These are phyloP conservation scores for Atopsyche davidsoni DNA, from an alignment of 1,140 invertebrate species.

Conservation along the genomic window DNA sequence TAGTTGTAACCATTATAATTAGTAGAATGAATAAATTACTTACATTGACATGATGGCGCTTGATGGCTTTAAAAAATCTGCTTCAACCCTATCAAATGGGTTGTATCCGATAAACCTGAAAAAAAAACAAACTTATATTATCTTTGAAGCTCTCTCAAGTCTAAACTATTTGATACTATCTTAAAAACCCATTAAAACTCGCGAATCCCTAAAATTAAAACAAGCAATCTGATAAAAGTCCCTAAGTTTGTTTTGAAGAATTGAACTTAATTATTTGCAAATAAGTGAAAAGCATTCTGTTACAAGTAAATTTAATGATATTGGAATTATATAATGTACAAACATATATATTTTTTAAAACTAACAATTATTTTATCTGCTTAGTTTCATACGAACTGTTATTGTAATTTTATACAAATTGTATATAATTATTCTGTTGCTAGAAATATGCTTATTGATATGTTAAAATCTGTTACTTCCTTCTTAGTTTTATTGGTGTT, in stretches of 20 bases:
- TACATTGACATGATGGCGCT: slow-evolving; percentile 1
- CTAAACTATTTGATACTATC: too few relatives aligned
- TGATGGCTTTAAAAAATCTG: background rate
- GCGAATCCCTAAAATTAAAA: too few relatives aligned
- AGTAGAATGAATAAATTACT: too few relatives aligned
- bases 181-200: too few relatives aligned
- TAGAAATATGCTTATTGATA: background rate
- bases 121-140: too few relatives aligned
- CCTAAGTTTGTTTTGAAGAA: too few relatives aligned
- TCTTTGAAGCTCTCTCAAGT: too few relatives aligned
- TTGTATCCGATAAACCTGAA: slow-evolving; percentile 12
- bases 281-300: background rate
- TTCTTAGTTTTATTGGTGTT: too few relatives aligned
- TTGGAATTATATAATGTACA: background rate
- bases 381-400: background rate
- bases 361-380: background rate
- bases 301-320: background rate
- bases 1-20: too few relatives aligned
- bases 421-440: background rate
- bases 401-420: background rate
- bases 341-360: background rate
- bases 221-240: too few relatives aligned
- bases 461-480: too few relatives aligned
- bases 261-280: too few relatives aligned
- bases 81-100: background rate